Evolutionary conservation across 2,888 invertebrate genomes (phyloP).

Genomic region (Cerastis leucographa): DNA sequence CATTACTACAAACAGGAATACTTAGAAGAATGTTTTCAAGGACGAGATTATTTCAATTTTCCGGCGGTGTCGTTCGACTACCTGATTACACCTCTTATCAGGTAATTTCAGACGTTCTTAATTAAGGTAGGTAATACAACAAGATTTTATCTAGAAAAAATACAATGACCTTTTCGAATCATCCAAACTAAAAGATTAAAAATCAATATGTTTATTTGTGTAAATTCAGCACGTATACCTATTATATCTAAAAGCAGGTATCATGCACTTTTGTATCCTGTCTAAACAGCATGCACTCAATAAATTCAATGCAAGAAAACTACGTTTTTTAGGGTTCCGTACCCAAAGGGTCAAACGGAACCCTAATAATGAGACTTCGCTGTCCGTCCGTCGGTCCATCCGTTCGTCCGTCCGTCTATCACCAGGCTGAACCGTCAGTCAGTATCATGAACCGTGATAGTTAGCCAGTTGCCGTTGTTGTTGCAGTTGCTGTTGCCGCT

Average conservation of each 20-base stretch:
- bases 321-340: no score
- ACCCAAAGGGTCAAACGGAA: no score
- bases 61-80: not conserved
- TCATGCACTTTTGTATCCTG: not conserved
- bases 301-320: not conserved
- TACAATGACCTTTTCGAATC: constrained; percentile 35
- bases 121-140: constrained; percentile 15
- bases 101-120: constrained; percentile 20
- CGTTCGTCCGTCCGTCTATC: no score
- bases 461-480: no score
- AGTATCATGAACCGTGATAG: no score
- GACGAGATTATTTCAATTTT: not conserved
- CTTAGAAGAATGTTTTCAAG: not conserved
- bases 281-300: not conserved
- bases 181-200: constrained; percentile 5
- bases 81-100: constrained; percentile 23
- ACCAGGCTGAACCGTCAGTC: no score
- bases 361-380: no score
- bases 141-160: constrained; percentile 36
- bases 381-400: no score
- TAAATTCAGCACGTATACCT: not conserved
- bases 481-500: no score
- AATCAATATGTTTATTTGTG: constrained; percentile 21
- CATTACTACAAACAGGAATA: not conserved
- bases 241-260: not conserved